Evolutionary conservation across 1,140 invertebrate species (phyloP), one percentile per base, ranked within the genome.

Genomic region (Pseudomyrmex flavicornis): DNA sequence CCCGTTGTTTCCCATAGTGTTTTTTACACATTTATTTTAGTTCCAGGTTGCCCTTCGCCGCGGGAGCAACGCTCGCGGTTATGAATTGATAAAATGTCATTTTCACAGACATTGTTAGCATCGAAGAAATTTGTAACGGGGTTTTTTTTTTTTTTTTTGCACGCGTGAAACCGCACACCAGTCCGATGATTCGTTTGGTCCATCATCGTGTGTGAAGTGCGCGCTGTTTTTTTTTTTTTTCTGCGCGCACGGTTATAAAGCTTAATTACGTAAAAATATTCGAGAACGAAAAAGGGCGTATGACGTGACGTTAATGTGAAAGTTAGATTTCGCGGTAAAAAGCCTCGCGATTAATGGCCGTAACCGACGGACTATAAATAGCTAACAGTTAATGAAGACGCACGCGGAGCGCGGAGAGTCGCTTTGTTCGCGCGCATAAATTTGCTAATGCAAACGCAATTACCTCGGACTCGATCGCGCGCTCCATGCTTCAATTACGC

Each of bases 401-500:
- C 63, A 69, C 35, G 52, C 22, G 62, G 62, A n/a, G 20, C 3
- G 44, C 3, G 50, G 65, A 65, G 26, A 48, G 75, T 13, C 17
- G 75, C 65, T 79, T 69, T 69, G 52, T 79, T 70, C 76, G 65
- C 65, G 35, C 76, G 35, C 76, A 79, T 79, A 79, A 79, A 79
- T 79, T 79, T 46, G 44, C 76, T 79, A 70, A 69, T 58, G 63
- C 52, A 69, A 79, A 79, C 52, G 44, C 65, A 59, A 79, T 79
- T 79, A 79, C 59, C 65, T 70, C 56, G 76, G 1, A 79, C 35
- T 79, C 65, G 76, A 70, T 79, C 65, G 76, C 65, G 35, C 22
- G 48, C 26, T 77, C 17, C 66, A 76, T 68, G 48, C 52, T 70
- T 84, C 83, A 74, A 88, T 87, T 87, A 87, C 74, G 68, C 72